Base-by-base conservation (phyloP, 2,113 vertebrate genomes). In the Tretioscincus oriximinensis region DNA sequence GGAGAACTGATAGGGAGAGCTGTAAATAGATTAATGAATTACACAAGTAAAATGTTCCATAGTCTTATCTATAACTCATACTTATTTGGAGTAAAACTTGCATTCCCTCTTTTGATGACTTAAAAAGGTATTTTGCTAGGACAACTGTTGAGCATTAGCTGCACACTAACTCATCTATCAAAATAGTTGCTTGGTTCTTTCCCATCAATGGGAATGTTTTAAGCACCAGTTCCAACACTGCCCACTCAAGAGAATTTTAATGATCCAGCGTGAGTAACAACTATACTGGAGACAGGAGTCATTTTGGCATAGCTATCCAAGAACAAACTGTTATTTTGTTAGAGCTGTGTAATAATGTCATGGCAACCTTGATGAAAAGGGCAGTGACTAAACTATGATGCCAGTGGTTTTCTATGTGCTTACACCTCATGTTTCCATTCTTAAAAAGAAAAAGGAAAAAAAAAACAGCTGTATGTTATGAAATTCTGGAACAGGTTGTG, bases 251-350 rank as follows among this genome's bases (percentile, higher is more conserved):
- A 65, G 60, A 72, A 47, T 61, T 22, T 69, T 80, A 75, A 76
- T 82, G 81, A 82, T 35, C 21, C 9, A 47, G 65, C 47, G 67
- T 83, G 22, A 31, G 35, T 54, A 76, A 69, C 60, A 81, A 3
- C 18, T 66, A 20, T 29, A 84, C 70, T 77, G 64, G 69, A 81
- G 26, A 74, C 78, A 87, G 35, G 80, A 88, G 74, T 83, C 82
- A 41, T 20, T 41, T 66, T 29, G 67, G 76, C 84, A 87, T 89
- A 90, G 80, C 73, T 90, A 77, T 91, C 89, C 78, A 87, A 90
- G 90, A 91, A 93, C 92, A 90, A 83, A 0, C 29, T 71, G 86
- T 61, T 89, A 84, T 91, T 92, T 92, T 88, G 81, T 73, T 24
- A 75, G 83, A 69, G 4, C 7, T 86, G 73, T 85, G 79, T 83